phyloP scores from a whole-genome alignment of 2,888 invertebrate genomes.

The Apamea crenata region DNA sequence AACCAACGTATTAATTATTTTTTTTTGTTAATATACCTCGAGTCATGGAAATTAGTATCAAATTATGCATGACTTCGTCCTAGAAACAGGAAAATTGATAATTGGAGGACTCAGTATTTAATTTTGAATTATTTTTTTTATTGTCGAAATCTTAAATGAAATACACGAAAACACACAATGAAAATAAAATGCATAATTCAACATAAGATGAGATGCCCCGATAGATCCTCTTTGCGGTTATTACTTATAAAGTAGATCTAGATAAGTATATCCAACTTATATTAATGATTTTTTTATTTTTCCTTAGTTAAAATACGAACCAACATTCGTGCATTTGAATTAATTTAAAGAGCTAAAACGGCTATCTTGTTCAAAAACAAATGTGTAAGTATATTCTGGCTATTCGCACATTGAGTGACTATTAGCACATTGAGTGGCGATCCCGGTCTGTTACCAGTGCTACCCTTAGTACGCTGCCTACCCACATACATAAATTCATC shows the following conservation, averaged over 20 bases:
- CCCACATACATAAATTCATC: conserved; percentile 55
- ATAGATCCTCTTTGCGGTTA: not conserved
- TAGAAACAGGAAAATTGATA: not conserved
- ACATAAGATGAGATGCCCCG: not conserved
- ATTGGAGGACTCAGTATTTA: not conserved
- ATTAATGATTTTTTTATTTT: not conserved
- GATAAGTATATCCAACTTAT: not conserved
- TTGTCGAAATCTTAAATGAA: not conserved
- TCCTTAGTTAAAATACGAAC: no score
- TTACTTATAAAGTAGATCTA: not conserved
- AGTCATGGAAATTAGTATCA: not conserved
- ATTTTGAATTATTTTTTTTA: not conserved
- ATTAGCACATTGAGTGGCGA: conserved; percentile 52
- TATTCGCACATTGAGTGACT: conserved; percentile 53
- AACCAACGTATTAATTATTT: not conserved
- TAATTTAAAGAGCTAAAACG: not conserved
- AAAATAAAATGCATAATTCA: not conserved
- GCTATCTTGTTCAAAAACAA: conserved; percentile 16
- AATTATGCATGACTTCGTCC: no score
- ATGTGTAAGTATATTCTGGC: conserved; percentile 33
- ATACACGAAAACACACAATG: no score
- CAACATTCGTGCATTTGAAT: not conserved
- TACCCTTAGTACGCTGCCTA: conserved; percentile 12
- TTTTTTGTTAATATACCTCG: not conserved
- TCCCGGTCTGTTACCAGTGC: conserved; percentile 17